Percentiles rank a stretch among this genome's conserved stretches.
phyloP scores from a whole-genome alignment of 2,888 invertebrate species.

The Auanema freiburgensis region DNA sequence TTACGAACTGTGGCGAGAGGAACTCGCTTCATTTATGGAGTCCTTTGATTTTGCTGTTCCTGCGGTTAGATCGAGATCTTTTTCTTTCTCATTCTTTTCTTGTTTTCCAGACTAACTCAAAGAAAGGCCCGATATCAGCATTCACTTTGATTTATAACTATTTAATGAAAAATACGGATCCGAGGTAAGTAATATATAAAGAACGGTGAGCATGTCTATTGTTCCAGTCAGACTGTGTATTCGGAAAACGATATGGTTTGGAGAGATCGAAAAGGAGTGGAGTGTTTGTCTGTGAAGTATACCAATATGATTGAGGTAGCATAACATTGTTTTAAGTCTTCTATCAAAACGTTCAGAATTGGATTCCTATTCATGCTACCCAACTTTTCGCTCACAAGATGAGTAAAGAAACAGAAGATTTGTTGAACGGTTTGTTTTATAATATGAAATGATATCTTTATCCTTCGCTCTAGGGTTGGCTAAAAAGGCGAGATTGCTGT shows the following conservation, averaged over 20 bases:
- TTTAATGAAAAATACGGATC: slow-evolving; percentile 25
- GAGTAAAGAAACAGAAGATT: neutral
- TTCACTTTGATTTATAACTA: slow-evolving; percentile 17
- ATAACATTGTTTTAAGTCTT: neutral
- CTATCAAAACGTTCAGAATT: neutral
- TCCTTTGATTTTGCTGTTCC: slow-evolving; percentile 7
- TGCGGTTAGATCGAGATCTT: neutral
- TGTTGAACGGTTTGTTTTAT: slow-evolving; percentile 3
- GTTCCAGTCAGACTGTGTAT: slow-evolving; percentile 24
- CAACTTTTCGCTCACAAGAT: slow-evolving; percentile 7
- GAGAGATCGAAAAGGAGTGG: slow-evolving; percentile 27
- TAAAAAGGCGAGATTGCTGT: neutral
- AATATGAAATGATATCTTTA: neutral
- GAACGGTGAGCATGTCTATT: no score
- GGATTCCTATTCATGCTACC: slow-evolving; percentile 15
- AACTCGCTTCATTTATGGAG: slow-evolving; percentile 25
- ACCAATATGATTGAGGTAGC: slow-evolving; percentile 13
- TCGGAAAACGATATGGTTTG: slow-evolving; percentile 25
- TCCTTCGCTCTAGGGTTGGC: neutral
- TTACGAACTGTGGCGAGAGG: slow-evolving; percentile 46
- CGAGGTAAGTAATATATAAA: slow-evolving; percentile 19
- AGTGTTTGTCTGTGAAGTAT: slow-evolving; percentile 6
- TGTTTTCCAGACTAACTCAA: neutral
- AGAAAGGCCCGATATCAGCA: neutral
- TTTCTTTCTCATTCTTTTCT: neutral